Conservation (phyloP, 2,888 invertebrate species). For the Dynastes maya region DNA sequence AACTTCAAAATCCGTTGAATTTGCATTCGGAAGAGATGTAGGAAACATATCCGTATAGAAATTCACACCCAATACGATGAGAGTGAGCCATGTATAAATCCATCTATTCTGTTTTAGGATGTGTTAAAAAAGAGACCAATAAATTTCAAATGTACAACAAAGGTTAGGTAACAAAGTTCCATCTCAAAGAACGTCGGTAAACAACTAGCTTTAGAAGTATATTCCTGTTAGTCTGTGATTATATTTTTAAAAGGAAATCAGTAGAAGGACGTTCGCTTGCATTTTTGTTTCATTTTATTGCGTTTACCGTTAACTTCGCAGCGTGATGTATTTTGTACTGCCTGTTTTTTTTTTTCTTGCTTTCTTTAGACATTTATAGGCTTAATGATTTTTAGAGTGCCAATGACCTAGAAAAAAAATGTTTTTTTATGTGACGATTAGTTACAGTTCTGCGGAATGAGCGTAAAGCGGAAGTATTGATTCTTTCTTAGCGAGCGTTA, state of each 20-base stretch:
- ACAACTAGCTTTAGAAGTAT: constrained; percentile 42
- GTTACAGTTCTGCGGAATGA: constrained; percentile 15
- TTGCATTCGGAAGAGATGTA: constrained; percentile 10
- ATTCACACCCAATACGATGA: background rate
- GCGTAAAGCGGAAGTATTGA: constrained; percentile 4
- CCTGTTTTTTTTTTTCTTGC: constrained; percentile 30
- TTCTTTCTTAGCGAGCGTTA: background rate
- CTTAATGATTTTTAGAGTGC: constrained; percentile 28
- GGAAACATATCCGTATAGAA: background rate
- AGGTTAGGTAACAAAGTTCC: constrained; percentile 41
- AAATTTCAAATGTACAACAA: constrained; percentile 43
- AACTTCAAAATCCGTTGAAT: constrained; percentile 15
- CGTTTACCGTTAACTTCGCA: constrained; percentile 41
- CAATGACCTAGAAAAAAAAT: constrained; percentile 43
- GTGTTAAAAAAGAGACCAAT: constrained; percentile 43
- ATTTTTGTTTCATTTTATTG: constrained; percentile 38
- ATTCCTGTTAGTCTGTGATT: constrained; percentile 40
- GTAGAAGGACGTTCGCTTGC: constrained; percentile 39
- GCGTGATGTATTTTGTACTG: constrained; percentile 12
- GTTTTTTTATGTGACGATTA: background rate
- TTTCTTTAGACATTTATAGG: constrained; percentile 25
- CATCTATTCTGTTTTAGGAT: constrained; percentile 2
- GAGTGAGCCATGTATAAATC: background rate
- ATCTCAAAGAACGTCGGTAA: constrained; percentile 27
- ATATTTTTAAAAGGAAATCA: constrained; percentile 41